Base-by-base conservation (phyloP, 1,140 invertebrate genomes). In the Mycetomoellerius zeteki region DNA sequence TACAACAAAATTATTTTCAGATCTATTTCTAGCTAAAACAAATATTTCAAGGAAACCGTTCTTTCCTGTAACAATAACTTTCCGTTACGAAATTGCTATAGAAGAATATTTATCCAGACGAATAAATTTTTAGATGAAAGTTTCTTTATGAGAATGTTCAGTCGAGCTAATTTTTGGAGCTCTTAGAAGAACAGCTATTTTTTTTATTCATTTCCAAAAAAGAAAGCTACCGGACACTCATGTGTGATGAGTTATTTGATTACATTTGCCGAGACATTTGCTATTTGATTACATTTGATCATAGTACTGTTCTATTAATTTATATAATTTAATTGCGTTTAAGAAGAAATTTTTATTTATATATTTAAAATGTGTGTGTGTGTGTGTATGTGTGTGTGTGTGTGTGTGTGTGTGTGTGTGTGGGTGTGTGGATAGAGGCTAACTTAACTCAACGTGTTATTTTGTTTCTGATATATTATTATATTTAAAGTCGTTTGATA, bases 51-150 rank as follows among this genome's bases (percentile, higher is more conserved):
- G 0, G 10, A 43, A 43, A 43, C 0, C 10, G 37, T 2, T 43
- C 10, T 43, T 43, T 43, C 0, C 37, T 43, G 37, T 43, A 43
- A 43, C 37, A 43, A 37, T 37, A 24, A 30, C 30, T 72, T 50
- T 58, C 6, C 21, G 16, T 19, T 19, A 12, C n/a, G 33, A 43
- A 82, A 72, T 72, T 14, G n/a, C 37, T 37, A 33, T n/a, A 6
- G 3, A 16, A 47, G 12, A 30, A 3, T 30, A 3, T 72, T 73
- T 50, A 54, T 21, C 1, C 19, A 24, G 33, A 8, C 7, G 50
- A 50, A 33, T 60, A 14, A 72, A 82, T 14, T 82, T 82, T 72
- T 30, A 72, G 24, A 30, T 43, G 12, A 73, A 47, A 73, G 21
- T 33, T 56, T n/a, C 19, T 37, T 27, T 37, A 65, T 8, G 3